Percentiles rank a stretch among this genome's conserved stretches.
Evolutionary conservation across 2,797 vertebrate genomes (phyloP).

Genomic region (Manis javanica): DNA sequence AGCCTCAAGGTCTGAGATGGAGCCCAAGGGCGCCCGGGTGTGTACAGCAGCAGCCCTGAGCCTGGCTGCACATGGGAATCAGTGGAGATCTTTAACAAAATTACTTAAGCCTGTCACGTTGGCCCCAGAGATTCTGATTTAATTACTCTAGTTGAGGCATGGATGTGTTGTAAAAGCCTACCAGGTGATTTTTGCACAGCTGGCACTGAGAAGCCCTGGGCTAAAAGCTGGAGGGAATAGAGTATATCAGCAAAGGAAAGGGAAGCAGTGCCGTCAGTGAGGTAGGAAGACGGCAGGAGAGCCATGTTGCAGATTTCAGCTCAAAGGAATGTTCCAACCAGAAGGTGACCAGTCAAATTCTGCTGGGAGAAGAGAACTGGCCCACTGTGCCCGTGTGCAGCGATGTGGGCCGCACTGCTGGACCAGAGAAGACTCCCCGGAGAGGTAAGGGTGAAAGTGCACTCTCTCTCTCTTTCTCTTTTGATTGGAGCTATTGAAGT

Average conservation of each 20-base stretch:
- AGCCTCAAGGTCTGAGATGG: not conserved
- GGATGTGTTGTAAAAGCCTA: not conserved
- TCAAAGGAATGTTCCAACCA: not conserved
- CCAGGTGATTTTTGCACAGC: not conserved
- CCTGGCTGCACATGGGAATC: too few relatives aligned
- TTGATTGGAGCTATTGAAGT: not conserved
- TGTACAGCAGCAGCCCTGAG: not conserved
- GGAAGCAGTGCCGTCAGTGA: not conserved
- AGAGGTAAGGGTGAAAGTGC: not conserved
- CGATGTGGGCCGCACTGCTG: not conserved
- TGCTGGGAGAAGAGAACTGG: not conserved
- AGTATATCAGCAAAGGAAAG: not conserved
- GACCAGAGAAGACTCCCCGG: not conserved
- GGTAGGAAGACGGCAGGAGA: not conserved
- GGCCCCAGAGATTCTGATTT: not conserved
- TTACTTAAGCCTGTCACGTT: not conserved
- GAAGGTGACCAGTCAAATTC: not conserved
- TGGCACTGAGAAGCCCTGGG: not conserved
- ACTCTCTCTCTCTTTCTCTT: not conserved
- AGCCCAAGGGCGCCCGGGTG: fast-evolving
- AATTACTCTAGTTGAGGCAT: not conserved
- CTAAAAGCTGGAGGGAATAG: not conserved
- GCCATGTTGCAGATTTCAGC: not conserved
- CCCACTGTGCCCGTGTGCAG: not conserved
- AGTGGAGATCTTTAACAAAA: not conserved